These are phyloP conservation scores for Drosophila santomea DNA, from an alignment of 1,140 invertebrate genomes.

Conservation along the genomic window DNA sequence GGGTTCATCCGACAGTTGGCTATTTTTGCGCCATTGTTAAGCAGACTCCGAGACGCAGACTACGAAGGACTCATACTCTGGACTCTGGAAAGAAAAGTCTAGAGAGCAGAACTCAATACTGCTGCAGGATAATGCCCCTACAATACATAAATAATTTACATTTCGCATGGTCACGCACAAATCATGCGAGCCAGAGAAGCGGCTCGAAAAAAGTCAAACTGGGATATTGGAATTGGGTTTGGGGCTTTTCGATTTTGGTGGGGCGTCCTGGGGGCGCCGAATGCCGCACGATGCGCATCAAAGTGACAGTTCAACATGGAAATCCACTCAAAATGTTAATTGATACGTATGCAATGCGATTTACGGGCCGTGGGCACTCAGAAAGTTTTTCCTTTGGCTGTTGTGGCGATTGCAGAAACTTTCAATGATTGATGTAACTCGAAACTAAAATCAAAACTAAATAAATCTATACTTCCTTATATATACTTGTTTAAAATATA, in stretches of 20 bases:
- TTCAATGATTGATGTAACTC: background rate
- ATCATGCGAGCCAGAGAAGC: slow-evolving; percentile 56
- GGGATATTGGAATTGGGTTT: slow-evolving; percentile 30
- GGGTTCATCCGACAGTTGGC: slow-evolving; percentile 56
- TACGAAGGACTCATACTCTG: background rate
- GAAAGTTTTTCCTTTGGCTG: slow-evolving; percentile 25
- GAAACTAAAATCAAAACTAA: no score
- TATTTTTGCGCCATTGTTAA: slow-evolving; percentile 46
- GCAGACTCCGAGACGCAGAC: slow-evolving; percentile 22
- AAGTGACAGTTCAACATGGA: slow-evolving; percentile 80
- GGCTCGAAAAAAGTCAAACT: slow-evolving; percentile 2
- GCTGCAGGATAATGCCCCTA: slow-evolving; percentile 49
- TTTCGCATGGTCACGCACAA: slow-evolving; percentile 82
- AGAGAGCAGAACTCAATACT: slow-evolving; percentile 40
- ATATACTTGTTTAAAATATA: no score
- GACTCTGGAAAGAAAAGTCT: background rate
- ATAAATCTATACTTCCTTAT: no score
- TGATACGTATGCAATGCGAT: slow-evolving; percentile 56
- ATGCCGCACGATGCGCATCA: slow-evolving; percentile 71
- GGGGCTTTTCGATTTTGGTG: slow-evolving; percentile 14
- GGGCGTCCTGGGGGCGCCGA: slow-evolving; percentile 3
- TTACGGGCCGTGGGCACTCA: slow-evolving; percentile 7
- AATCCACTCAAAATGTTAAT: slow-evolving; percentile 81
- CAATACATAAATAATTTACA: slow-evolving; percentile 78
- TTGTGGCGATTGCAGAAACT: background rate